Evolutionary conservation across 2,113 vertebrate species (phyloP), one percentile per base, ranked within the genome.

Genomic region (Aepyceros melampus): DNA sequence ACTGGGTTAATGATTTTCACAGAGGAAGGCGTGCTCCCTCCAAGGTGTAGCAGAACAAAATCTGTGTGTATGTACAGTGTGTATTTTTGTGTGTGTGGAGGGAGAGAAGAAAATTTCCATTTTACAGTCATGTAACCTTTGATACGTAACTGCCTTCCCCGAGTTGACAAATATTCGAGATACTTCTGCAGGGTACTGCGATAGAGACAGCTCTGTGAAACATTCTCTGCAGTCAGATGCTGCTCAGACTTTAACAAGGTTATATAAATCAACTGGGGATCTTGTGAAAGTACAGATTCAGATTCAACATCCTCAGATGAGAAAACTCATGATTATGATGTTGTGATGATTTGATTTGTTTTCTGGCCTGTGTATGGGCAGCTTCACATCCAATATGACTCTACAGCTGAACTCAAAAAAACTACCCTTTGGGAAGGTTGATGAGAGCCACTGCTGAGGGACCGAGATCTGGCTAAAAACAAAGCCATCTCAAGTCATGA

Each of bases 121-220:
- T 49, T 33, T 23, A 21, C 4, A 8, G 4, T 53, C n/a, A 5
- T 31, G 10, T 21, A 56, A n/a, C 14, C 33, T 40, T 5, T 5
- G 10, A 47, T 8, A 5, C 0, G 1, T 27, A 74, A n/a, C 29
- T 27, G 7, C n/a, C 36, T 84, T 55, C 27, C 56, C 45, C 7
- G 2, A 82, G 25, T 31, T 85, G 43, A 67, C 0, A 1, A 58
- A 49, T 17, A 16, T 2, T 3, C 0, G 21, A n/a, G 51, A 19
- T 33, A 8, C 36, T 47, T 53, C 17, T 47, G 2, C 2, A 49
- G 29, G 1, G 3, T 17, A 0, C 12, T 11, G 13, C 7, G 29
- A 85, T 45, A 45, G 76, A 62, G 47, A 51, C 0, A 11, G 31
- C 1, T 0, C 40, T 27, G 64, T 15, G 81, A 36, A 36, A 53